Evolutionary conservation across 2,113 vertebrate genomes (phyloP), one percentile per base, ranked within the genome.

Genomic region (Poeciliopsis occidentalis): DNA sequence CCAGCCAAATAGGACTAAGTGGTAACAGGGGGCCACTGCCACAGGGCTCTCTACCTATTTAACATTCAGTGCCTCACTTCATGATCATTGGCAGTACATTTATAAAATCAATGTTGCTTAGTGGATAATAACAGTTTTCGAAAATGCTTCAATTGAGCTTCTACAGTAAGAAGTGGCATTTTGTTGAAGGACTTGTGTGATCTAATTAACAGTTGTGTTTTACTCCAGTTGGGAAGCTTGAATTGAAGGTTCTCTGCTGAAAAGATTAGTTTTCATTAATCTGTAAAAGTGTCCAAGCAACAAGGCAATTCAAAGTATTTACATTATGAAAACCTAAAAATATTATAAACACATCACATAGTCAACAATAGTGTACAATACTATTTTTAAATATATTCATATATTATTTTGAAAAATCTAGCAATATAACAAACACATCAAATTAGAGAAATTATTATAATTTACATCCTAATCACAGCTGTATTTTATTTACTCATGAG

Each of bases 1-100:
- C 88, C 83, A 89, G 87, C 88, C 91, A 92, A 93, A 94, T 88
- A 90, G 90, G 91, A 93, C 93, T 92, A 92, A 92, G 93, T 94
- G 92, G 88, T 93, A 91, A 93, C 92, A 92, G 91, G 92, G 91
- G 93, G 86, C 87, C 86, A 90, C 86, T 90, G 88, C 91, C 88
- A 90, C 69, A 69, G 90, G 90, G 90, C 91, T 90, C 87, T 90
- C 88, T 89, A 91, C 88, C 89, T 92, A 83, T 88, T 91, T 92
- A 90, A 90, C 85, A 91, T 91, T 91, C 88, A 89, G 86, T 63
- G 83, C 84, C 82, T 83, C 78, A 78, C 87, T 78, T 86, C 80
- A 76, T 85, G 71, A 91, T 87, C 85, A 85, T 73, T 87, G 88
- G 77, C 84, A 76, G 70, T 72, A 73, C 74, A 85, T 82, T 87